Percentiles rank a stretch among this genome's conserved stretches.
Evolutionary conservation across 2,888 invertebrate species (phyloP).

Genomic region (Hirtodrosophila duncani): DNA sequence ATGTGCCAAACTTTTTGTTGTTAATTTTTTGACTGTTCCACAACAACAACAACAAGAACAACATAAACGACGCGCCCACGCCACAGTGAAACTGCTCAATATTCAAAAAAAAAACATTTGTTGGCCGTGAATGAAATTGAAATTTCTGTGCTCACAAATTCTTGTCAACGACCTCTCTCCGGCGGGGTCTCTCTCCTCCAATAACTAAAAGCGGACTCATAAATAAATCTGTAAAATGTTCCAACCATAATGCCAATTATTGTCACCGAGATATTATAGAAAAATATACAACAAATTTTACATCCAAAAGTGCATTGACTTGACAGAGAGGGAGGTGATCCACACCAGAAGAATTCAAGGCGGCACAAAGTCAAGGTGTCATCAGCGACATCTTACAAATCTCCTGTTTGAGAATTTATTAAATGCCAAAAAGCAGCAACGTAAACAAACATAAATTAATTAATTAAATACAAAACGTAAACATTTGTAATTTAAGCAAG

Average conservation of each 20-base stretch:
- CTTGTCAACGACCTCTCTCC: too few species aligned
- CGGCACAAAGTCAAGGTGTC: constrained; percentile 27
- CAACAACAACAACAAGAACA: constrained; percentile 19
- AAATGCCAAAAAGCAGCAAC: constrained; percentile 4
- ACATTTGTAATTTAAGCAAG: constrained; percentile 12
- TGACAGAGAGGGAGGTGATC: background rate
- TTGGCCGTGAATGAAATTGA: constrained; percentile 28
- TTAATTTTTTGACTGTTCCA: constrained; percentile 15
- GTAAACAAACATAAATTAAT: constrained; percentile 2
- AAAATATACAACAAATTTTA: too few species aligned
- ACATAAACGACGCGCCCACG: too few species aligned
- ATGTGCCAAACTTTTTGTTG: constrained; percentile 50
- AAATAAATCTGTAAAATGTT: constrained; percentile 9
- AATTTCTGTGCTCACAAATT: too few species aligned
- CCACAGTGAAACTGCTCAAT: too few species aligned
- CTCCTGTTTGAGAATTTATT: constrained; percentile 15
- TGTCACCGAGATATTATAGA: too few species aligned
- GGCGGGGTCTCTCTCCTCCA: too few species aligned
- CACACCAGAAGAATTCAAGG: background rate
- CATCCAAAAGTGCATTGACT: constrained; percentile 26
- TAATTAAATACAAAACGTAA: background rate
- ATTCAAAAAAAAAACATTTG: constrained; percentile 22
- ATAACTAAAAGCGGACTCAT: constrained; percentile 1
- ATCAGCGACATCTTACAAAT: background rate
- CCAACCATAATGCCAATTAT: too few species aligned